A percentile compares a stretch with the other conserved stretches of the same genome.
Evolutionary conservation across 2,797 vertebrate species (phyloP).

Genomic region (Acanthiza pusilla): DNA sequence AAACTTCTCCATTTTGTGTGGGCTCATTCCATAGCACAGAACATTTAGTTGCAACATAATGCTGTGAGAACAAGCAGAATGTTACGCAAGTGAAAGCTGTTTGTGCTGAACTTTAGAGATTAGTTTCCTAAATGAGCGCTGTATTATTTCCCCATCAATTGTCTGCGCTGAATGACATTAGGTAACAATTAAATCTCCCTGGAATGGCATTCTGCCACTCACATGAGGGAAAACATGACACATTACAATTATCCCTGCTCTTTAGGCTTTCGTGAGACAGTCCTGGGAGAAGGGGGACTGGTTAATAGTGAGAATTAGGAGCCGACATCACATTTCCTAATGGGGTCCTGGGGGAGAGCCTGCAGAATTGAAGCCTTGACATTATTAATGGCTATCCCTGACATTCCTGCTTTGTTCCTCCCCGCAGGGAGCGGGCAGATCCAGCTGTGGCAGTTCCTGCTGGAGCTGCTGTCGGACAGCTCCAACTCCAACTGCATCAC

Average conservation of each 20-base stretch:
- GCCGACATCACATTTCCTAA: background rate
- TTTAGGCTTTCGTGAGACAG: background rate
- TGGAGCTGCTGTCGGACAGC: slow-evolving; percentile 88
- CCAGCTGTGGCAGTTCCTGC: slow-evolving; percentile 87
- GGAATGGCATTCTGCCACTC: slow-evolving; percentile 4
- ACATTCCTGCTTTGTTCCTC: background rate
- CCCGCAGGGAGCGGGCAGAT: slow-evolving; percentile 83
- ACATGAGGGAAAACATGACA: slow-evolving; percentile 5
- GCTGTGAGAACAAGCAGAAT: slow-evolving; percentile 45
- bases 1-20: slow-evolving; percentile 66
- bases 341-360: background rate
- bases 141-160: slow-evolving; percentile 63
- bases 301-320: background rate
- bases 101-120: slow-evolving; percentile 65
- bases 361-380: background rate
- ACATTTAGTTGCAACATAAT: slow-evolving; percentile 56
- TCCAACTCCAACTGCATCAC: slow-evolving; percentile 87
- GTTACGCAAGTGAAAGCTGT: slow-evolving; percentile 62
- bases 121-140: slow-evolving; percentile 67
- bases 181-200: slow-evolving; percentile 46
- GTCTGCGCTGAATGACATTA: slow-evolving; percentile 47
- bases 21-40: slow-evolving; percentile 57
- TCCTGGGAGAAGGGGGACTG: background rate
- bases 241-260: background rate
- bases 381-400: background rate